These are phyloP conservation scores for Ganaspis sp. DNA, from an alignment of 1,140 invertebrate genomes.

Conservation along the genomic window DNA sequence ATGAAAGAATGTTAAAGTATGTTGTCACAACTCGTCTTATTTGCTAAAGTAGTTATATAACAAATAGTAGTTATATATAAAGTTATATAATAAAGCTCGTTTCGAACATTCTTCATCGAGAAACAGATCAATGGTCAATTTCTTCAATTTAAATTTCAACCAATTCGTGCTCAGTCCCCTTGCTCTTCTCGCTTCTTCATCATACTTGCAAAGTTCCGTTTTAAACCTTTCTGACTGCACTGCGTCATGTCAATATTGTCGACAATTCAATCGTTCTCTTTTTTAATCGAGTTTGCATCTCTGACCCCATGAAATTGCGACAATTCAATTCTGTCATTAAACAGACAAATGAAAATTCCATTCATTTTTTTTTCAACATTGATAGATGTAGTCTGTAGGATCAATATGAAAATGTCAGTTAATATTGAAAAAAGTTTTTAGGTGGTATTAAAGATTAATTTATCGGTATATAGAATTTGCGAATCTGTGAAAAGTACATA, in stretches of 20 bases:
- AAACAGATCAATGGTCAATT: too few species aligned
- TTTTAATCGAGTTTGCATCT: background rate
- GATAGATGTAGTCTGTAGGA: too few species aligned
- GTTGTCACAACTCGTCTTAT: too few species aligned
- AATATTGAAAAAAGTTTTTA: too few species aligned
- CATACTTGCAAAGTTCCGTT: background rate
- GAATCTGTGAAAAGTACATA: background rate
- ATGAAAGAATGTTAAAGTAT: too few species aligned
- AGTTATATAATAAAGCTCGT: too few species aligned
- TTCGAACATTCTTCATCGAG: too few species aligned
- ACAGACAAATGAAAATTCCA: background rate
- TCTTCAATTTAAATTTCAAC: too few species aligned
- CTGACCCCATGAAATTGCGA: slow-evolving; percentile 8
- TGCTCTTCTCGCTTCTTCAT: slow-evolving; percentile 14
- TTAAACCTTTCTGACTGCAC: slow-evolving; percentile 12
- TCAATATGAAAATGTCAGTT: too few species aligned
- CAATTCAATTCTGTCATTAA: background rate
- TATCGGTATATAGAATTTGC: background rate
- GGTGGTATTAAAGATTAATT: background rate
- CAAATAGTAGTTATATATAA: too few species aligned
- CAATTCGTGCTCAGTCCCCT: slow-evolving; percentile 36
- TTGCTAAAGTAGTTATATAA: too few species aligned
- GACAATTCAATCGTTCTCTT: slow-evolving; percentile 33
- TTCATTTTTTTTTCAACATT: background rate
- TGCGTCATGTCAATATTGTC: slow-evolving; percentile 33